Conservation (phyloP, 2,888 invertebrate species). For the Parnassius mnemosyne region DNA sequence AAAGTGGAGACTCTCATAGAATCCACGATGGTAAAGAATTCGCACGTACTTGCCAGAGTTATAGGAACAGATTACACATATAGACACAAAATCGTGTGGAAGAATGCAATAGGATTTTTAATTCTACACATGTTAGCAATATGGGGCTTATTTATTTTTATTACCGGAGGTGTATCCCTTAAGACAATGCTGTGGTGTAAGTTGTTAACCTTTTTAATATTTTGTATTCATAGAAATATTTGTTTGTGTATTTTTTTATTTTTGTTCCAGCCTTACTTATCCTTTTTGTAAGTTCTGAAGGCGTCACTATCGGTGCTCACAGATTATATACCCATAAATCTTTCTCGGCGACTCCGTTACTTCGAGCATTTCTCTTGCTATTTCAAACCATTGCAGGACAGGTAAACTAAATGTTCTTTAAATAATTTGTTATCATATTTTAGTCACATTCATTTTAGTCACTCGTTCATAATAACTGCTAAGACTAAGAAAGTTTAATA, state of each 20-base stretch:
- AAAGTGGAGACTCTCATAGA: conserved; percentile 14
- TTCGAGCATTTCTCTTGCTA: conserved; percentile 82
- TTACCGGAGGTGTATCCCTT: conserved; percentile 42
- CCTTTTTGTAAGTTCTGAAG: conserved; percentile 64
- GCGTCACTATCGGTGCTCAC: conserved; percentile 91
- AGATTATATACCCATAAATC: conserved; percentile 88
- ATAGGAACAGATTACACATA: conserved; percentile 56
- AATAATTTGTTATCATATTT: no score
- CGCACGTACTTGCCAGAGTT: conserved; percentile 33
- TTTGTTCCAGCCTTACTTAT: conserved; percentile 43
- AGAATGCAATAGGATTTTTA: conserved; percentile 81
- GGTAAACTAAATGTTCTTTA: conserved; percentile 65
- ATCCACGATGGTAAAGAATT: background rate
- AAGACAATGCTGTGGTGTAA: conserved; percentile 51
- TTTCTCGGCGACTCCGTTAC: conserved; percentile 85
- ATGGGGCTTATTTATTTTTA: conserved; percentile 60
- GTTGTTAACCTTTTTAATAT: conserved; percentile 23
- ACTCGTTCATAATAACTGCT: no score
- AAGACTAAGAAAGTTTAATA: no score
- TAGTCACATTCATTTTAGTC: no score
- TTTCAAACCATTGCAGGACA: conserved; percentile 88
- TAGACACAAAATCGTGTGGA: conserved; percentile 81
- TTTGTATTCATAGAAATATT: conserved; percentile 29
- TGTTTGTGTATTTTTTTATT: conserved; percentile 4
- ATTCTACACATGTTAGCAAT: conserved; percentile 74